A percentile compares a stretch with the other conserved stretches of the same genome.
Conservation (phyloP, 2,888 invertebrate species). For the Gasteruption jaculator region DNA sequence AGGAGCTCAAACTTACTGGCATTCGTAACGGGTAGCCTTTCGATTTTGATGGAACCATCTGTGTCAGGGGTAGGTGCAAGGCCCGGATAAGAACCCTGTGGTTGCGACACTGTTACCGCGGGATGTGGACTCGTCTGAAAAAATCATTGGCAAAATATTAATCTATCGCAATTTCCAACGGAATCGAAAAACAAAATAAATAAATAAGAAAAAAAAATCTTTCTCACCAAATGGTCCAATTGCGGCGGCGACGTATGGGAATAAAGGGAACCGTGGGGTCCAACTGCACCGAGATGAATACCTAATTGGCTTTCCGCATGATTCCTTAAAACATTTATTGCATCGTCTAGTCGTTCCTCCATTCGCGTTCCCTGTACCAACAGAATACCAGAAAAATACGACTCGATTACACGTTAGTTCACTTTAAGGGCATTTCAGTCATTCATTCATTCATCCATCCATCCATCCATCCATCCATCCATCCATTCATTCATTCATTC, state of each 20-base stretch:
- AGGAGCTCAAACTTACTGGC: constrained; percentile 61
- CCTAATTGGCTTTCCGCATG: constrained; percentile 84
- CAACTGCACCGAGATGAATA: constrained; percentile 46
- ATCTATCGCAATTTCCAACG: background rate
- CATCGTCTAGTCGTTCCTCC: constrained; percentile 94
- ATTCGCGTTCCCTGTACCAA: constrained; percentile 76
- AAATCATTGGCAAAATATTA: constrained; percentile 1
- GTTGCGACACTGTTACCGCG: constrained; percentile 49
- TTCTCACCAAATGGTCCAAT: constrained; percentile 53
- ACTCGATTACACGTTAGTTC: constrained; percentile 41
- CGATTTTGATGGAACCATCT: constrained; percentile 64
- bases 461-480: no score
- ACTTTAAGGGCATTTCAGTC: no score
- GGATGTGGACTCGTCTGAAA: constrained; percentile 52
- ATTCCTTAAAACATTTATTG: constrained; percentile 90
- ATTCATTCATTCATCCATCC: no score
- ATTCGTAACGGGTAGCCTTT: constrained; percentile 59
- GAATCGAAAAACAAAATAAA: background rate
- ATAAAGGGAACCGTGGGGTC: constrained; percentile 54
- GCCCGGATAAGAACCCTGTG: constrained; percentile 52
- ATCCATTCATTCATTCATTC: no score
- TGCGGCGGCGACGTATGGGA: constrained; percentile 58
- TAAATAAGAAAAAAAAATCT: no score
- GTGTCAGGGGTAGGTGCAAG: constrained; percentile 55
- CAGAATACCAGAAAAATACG: constrained; percentile 41